Evolutionary conservation across 2,888 invertebrate species (phyloP).

Genomic region (Drosophila anomalata): DNA sequence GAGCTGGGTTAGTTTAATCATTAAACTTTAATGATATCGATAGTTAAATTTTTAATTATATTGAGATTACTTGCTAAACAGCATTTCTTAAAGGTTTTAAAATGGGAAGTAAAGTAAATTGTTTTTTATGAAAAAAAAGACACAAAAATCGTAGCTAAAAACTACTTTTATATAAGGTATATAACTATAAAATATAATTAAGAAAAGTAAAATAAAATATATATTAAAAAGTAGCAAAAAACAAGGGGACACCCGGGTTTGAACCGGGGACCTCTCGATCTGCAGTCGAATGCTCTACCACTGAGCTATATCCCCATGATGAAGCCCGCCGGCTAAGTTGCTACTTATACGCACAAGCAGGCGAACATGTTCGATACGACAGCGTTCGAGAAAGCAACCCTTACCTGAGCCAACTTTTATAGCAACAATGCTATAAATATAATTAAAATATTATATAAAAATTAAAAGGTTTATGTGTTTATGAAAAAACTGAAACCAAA

Average conservation of each 20-base stretch:
- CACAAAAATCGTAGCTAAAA: not conserved
- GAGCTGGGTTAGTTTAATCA: not conserved
- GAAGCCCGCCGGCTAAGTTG: not conserved
- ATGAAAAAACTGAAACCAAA: not conserved
- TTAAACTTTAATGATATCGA: not conserved
- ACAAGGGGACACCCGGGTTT: constrained; percentile 77
- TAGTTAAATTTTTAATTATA: not conserved
- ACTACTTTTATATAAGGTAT: not conserved
- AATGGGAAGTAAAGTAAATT: not conserved
- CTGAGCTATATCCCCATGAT: constrained; percentile 76
- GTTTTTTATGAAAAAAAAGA: not conserved
- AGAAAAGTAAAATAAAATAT: not conserved
- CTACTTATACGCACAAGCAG: not conserved
- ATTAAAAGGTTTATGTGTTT: not conserved
- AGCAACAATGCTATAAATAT: not conserved
- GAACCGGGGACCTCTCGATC: constrained; percentile 80
- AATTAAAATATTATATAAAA: not conserved
- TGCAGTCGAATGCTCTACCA: constrained; percentile 80
- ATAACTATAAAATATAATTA: not conserved
- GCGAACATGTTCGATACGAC: constrained; percentile 13
- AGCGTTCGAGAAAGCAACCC: constrained; percentile 8
- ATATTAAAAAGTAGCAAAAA: constrained; percentile 7
- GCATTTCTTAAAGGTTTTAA: not conserved
- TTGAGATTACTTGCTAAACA: not conserved
- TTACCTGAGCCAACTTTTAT: not conserved